Conservation (phyloP, 2,113 vertebrate species). For the Oryzias melastigma region DNA sequence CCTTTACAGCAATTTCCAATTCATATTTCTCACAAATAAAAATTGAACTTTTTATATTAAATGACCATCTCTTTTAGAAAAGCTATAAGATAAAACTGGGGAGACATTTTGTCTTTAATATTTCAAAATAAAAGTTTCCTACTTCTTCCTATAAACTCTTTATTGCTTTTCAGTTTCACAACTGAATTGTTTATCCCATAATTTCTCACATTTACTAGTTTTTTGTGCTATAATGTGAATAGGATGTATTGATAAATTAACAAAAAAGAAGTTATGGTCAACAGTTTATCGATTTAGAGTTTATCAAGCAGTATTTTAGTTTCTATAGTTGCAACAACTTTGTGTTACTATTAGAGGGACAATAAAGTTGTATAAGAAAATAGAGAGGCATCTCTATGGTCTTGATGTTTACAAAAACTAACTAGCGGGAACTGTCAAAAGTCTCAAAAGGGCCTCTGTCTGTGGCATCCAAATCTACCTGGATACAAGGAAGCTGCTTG, state of each 20-base stretch:
- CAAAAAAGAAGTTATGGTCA: constrained; percentile 7
- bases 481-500: constrained; percentile 34
- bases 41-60: not conserved
- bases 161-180: no score
- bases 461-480: constrained; percentile 19
- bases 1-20: no score
- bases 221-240: not conserved
- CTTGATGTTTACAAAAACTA: no score
- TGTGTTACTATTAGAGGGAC: no score
- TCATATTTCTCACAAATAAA: not conserved
- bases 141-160: not conserved
- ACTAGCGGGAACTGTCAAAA: no score
- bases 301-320: no score
- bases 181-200: not conserved
- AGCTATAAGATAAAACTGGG: not conserved
- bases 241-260: not conserved
- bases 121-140: not conserved
- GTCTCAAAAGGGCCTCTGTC: not conserved
- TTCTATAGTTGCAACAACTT: no score
- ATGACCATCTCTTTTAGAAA: not conserved
- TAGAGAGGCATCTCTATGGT: no score
- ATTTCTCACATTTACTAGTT: not conserved
- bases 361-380: no score
- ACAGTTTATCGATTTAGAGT: not conserved
- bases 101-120: not conserved